Conservation (phyloP, 2,888 invertebrate species). For the Callosobruchus maculatus region DNA sequence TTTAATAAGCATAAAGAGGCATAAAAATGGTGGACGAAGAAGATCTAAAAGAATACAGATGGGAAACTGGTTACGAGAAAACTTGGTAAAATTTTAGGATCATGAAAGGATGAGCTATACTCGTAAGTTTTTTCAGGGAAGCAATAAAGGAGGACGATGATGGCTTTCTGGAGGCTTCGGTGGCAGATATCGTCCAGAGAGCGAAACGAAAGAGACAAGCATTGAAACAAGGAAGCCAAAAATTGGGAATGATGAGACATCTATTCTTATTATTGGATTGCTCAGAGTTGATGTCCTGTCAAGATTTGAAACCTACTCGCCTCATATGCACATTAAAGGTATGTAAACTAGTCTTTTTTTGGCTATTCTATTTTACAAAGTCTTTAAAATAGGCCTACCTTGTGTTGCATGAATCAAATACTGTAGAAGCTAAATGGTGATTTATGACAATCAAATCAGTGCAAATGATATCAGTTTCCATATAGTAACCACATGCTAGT, state of each 20-base stretch:
- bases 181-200: conserved; percentile 87
- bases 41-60: conserved; percentile 84
- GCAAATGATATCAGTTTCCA: too few relatives aligned
- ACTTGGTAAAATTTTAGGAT: conserved; percentile 66
- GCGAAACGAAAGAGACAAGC: conserved; percentile 77
- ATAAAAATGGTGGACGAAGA: conserved; percentile 71
- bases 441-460: too few relatives aligned
- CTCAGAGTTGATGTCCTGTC: conserved; percentile 91
- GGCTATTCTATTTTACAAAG: not conserved
- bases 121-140: conserved; percentile 82
- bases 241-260: conserved; percentile 98
- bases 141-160: conserved; percentile 94
- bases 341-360: conserved; percentile 12
- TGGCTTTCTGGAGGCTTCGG: conserved; percentile 85
- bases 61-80: conserved; percentile 95
- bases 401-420: too few relatives aligned
- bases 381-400: too few relatives aligned
- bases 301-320: conserved; percentile 92
- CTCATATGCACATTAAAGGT: conserved; percentile 86
- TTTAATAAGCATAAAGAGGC: too few relatives aligned
- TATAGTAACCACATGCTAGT: too few relatives aligned
- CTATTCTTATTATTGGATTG: conserved; percentile 87
- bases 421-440: too few relatives aligned
- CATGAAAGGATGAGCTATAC: too few relatives aligned
- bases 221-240: conserved; percentile 70